Evolutionary conservation across 1,140 invertebrate species (phyloP).

Genomic region (Drosophila nannoptera): DNA sequence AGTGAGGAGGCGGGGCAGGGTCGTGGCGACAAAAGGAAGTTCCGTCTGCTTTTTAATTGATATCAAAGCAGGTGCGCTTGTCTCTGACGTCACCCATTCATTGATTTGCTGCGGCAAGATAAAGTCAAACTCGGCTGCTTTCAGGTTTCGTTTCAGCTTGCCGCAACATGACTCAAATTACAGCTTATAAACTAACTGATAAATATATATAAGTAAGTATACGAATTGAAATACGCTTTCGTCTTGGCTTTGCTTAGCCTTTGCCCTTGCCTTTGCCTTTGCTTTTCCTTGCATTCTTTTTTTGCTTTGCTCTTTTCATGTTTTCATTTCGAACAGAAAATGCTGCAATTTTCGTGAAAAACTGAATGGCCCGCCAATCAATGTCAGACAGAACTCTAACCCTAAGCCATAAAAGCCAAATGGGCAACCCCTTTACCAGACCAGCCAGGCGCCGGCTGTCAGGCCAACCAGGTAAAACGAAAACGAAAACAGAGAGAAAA

Average conservation of each 20-base stretch:
- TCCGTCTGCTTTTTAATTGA: constrained; percentile 18
- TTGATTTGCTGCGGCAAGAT: constrained; percentile 12
- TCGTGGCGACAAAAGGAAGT: constrained; percentile 52
- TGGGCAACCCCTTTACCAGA: constrained; percentile 38
- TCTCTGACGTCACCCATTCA: constrained; percentile 48
- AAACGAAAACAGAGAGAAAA: not conserved
- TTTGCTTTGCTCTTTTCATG: not conserved
- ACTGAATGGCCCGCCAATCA: constrained; percentile 37
- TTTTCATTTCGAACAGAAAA: constrained; percentile 28
- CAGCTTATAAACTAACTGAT: no score
- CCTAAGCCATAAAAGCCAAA: constrained; percentile 56
- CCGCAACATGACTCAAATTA: no score
- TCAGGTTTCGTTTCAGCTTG: not conserved
- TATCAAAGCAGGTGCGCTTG: constrained; percentile 63
- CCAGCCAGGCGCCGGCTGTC: constrained; percentile 43
- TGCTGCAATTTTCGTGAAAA: constrained; percentile 24
- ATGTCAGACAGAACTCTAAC: constrained; percentile 21
- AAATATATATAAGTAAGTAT: no score
- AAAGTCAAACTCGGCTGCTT: not conserved
- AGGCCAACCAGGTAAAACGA: constrained; percentile 27
- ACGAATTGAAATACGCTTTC: no score
- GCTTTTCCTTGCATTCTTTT: not conserved
- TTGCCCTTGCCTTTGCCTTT: not conserved
- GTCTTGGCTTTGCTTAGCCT: not conserved
- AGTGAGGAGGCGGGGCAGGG: not conserved